Conservation (phyloP, 2,113 vertebrate genomes). For the Ancistrus triradiatus region DNA sequence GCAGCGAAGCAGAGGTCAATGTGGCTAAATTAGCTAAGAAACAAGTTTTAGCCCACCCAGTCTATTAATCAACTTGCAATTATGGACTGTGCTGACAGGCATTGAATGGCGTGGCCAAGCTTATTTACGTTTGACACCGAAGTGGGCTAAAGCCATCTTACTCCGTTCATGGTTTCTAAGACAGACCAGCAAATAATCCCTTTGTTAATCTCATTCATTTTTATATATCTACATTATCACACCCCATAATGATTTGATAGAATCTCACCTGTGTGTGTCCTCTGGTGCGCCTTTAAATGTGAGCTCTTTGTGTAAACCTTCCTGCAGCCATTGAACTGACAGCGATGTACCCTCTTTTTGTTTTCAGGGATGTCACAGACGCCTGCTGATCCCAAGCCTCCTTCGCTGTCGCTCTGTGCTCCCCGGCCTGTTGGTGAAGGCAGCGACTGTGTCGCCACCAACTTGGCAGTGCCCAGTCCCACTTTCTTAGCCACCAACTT, state of each 20-base stretch:
- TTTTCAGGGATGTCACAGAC: conserved; percentile 89
- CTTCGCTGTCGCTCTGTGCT: conserved; percentile 64
- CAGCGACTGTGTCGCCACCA: conserved; percentile 71
- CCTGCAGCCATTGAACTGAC: conserved; percentile 97
- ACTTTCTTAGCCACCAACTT: conserved; percentile 94
- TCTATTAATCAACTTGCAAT: conserved; percentile 70
- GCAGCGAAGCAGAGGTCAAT: conserved; percentile 71
- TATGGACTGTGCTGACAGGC: conserved; percentile 68
- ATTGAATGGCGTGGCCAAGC: conserved; percentile 65
- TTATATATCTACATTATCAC: no score
- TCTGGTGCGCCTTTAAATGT: conserved; percentile 98
- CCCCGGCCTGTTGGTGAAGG: conserved; percentile 59
- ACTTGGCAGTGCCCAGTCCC: conserved; percentile 80
- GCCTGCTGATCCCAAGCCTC: conserved; percentile 77
- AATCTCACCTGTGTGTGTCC: conserved; percentile 93
- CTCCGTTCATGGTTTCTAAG: no score
- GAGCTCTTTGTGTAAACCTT: conserved; percentile 99
- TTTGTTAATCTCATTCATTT: no score
- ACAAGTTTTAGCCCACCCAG: conserved; percentile 64
- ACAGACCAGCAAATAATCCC: no score
- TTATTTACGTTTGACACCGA: conserved; percentile 68
- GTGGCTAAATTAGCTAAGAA: conserved; percentile 56
- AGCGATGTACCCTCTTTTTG: conserved; percentile 98
- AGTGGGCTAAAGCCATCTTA: conserved; percentile 38
- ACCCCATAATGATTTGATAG: neutral